Base-by-base conservation (phyloP, 1,140 invertebrate genomes). In the Euwallacea similis region DNA sequence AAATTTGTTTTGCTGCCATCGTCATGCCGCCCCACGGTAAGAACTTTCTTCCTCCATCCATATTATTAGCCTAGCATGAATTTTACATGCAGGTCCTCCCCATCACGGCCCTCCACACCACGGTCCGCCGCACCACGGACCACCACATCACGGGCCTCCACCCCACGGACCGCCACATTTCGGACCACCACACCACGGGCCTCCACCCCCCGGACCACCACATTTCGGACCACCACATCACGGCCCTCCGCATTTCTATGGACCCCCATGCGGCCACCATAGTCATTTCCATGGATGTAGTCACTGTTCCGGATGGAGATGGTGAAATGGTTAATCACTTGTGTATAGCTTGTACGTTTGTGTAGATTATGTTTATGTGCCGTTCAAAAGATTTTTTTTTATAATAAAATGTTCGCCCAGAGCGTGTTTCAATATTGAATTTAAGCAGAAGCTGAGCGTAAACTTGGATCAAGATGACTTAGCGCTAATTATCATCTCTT, bases 301-400 rank as follows among this genome's bases (percentile, higher is more conserved):
- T 42, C 65, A 66, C 21, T 56, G 65, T 47, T 53, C 16, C 21
- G 62, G 62, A n/a, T 65, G 62, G 62, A 65, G 62, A 50, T 65
- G 62, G 62, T 65, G 47, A 15, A 15, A 9, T 33, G 46, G 4
- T 33, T 4, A 4, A 33, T 33, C 4, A 33, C 21, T 2, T 33
- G 21, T 33, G 21, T 33, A 33, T 33, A 33, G 4, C 21, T 33
- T 33, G 21, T 33, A 50, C 13, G 47, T 11, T 10, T 6, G 10
- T 50, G 10, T 11, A 50, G n/a, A n/a, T n/a, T 50, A 50, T 50
- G 10, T 1, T 50, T 50, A 11, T 2, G 47, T 50, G 47, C 13
- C 13, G 13, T 50, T 50, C 2, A 6, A 1, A 4, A 33, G 21
- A 33, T 33, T 2, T 33, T 50, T 50, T 50, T 50, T 50, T 10